Evolutionary conservation across 2,888 invertebrate genomes (phyloP), one percentile per base, ranked within the genome.

Genomic region (Drosophila nr. perissopoda): DNA sequence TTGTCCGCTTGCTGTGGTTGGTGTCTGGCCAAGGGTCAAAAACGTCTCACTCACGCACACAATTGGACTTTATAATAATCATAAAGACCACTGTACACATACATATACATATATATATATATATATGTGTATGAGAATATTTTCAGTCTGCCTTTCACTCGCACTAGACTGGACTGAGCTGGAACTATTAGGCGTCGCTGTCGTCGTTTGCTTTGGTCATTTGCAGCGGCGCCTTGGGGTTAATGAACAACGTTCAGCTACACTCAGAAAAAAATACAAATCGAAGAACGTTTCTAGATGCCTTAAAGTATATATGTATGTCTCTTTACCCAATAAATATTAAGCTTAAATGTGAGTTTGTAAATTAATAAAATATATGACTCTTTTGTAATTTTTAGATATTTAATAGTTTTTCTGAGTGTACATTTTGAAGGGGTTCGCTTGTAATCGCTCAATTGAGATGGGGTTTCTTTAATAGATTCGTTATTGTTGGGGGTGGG

Each of bases 201-300:
- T 25, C 63, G 45, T 54, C 54, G 58, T 52, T 56, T 58, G 63
- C 71, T 69, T 69, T 72, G 73, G 73, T 82, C 74, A 75, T 77
- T 78, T 89, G 54, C 62, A 59, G 73, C 75, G 69, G 80, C 89
- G 88, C 72, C 89, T 56, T 69, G 83, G 84, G 85, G 85, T 85
- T 85, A 85, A 84, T 89, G 89, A 79, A 83, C 87, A 61, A 45
- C 29, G 66, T 16, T 5, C 2, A 27, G 54, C 8, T 29, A 54
- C 54, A 54, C 54, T 54, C 4, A 38, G n/a, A 54, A 27, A n/a
- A 54, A 45, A 25, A 25, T 8, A 4, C 0, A 16, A 25, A 1
- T 4, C 25, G 4, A 27, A 45, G 27, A 45, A 25, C 25, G 4
- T 25, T 45, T 16, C 21, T 21, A 16, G 16, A 21, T 16, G 4